phyloP scores from a whole-genome alignment of 2,888 invertebrate species.

The Chrysolina oricalcia region DNA sequence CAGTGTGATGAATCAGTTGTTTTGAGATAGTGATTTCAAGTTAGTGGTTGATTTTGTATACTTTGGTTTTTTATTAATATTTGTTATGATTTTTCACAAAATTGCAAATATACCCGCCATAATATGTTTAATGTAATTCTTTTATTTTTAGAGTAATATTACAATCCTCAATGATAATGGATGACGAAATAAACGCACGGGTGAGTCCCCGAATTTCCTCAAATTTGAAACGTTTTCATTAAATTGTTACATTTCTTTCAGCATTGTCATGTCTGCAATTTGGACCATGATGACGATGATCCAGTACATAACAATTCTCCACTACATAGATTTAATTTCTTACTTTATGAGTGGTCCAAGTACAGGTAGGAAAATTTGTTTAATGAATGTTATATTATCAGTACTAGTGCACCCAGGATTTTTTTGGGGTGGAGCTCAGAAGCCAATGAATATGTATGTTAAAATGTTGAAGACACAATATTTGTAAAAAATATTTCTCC shows the following conservation, averaged over 20 bases:
- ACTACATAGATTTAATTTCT: conserved; percentile 56
- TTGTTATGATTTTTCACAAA: no score
- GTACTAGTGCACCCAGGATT: no score
- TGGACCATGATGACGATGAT: conserved; percentile 37
- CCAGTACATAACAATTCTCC: conserved; percentile 45
- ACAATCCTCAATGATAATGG: neutral
- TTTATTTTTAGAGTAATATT: neutral
- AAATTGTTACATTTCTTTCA: conserved; percentile 25
- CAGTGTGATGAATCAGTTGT: no score
- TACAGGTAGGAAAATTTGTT: conserved; percentile 52
- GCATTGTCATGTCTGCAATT: conserved; percentile 38
- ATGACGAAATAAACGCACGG: conserved; percentile 20
- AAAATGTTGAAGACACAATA: no score
- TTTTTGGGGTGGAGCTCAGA: no score
- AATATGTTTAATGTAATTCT: neutral
- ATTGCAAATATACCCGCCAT: neutral
- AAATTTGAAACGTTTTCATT: neutral
- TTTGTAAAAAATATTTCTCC: no score
- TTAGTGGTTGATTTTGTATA: neutral
- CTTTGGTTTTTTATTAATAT: no score
- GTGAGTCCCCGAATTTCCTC: conserved; percentile 44
- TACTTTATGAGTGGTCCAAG: conserved; percentile 54
- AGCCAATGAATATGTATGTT: no score
- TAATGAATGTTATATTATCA: neutral
- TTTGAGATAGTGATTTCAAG: neutral